These are phyloP conservation scores for Peromyscus nudipes DNA, from an alignment of 2,797 vertebrate species.

Conservation along the genomic window DNA sequence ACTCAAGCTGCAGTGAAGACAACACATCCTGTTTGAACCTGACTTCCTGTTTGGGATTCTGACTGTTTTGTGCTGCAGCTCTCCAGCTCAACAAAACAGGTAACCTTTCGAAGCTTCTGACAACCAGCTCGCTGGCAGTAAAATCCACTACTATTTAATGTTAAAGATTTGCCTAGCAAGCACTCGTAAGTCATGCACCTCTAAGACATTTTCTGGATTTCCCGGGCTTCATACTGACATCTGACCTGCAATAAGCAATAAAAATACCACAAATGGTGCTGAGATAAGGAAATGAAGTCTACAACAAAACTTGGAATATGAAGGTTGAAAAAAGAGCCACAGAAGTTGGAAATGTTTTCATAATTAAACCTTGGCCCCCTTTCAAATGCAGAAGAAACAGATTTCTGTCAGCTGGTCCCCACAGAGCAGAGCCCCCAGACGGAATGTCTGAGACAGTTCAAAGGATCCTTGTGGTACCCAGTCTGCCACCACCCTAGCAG, in stretches of 20 bases:
- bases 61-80: slow-evolving; percentile 10
- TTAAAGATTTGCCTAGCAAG: slow-evolving; percentile 5
- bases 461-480: neutral
- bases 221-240: slow-evolving; percentile 32
- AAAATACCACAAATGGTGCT: slow-evolving; percentile 33
- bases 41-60: slow-evolving; percentile 67
- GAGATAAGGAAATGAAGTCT: slow-evolving; percentile 54
- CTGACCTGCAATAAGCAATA: slow-evolving; percentile 35
- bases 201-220: slow-evolving; percentile 55
- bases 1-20: slow-evolving; percentile 53
- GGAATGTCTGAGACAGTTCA: neutral
- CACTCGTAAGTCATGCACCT: neutral
- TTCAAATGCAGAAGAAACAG: slow-evolving; percentile 48
- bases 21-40: slow-evolving; percentile 69
- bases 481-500: neutral
- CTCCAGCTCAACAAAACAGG: slow-evolving; percentile 25
- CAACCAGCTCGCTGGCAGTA: slow-evolving; percentile 8
- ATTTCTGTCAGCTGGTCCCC: slow-evolving; percentile 4
- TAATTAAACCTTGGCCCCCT: slow-evolving; percentile 52
- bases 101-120: slow-evolving; percentile 17
- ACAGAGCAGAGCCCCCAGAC: neutral
- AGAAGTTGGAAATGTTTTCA: slow-evolving; percentile 53
- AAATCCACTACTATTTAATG: slow-evolving; percentile 38
- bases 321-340: slow-evolving; percentile 38
- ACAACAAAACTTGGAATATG: slow-evolving; percentile 52